Percentiles rank a stretch among this genome's conserved stretches.
Conservation (phyloP, 1,140 invertebrate species). For the Plectrocnemia conspersa region DNA sequence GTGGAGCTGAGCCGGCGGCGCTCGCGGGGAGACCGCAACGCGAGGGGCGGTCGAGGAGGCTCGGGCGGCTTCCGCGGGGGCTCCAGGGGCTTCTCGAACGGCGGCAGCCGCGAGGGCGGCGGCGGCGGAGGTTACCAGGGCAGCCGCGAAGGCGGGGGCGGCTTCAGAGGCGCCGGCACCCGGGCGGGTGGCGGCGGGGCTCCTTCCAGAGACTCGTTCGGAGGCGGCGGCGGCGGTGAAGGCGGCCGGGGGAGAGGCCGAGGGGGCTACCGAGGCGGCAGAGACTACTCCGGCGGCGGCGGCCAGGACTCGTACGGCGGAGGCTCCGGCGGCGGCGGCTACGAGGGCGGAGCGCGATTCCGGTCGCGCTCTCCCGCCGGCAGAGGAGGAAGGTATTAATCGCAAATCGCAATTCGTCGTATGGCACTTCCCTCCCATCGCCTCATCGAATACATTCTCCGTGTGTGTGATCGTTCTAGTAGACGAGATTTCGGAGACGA, state of each 20-base stretch:
- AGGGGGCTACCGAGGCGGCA: conserved; percentile 14
- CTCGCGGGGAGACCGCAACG: conserved; percentile 48
- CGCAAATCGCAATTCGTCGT: neutral
- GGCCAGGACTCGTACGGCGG: conserved; percentile 42
- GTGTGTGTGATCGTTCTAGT: conserved; percentile 30
- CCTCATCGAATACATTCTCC: neutral
- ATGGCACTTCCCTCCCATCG: conserved; percentile 7
- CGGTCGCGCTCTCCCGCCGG: conserved; percentile 48
- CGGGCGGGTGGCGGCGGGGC: conserved; percentile 30
- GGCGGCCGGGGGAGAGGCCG: conserved; percentile 63
- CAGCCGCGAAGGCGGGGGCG: conserved; percentile 46
- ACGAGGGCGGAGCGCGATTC: conserved; percentile 46
- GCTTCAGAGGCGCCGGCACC: conserved; percentile 48
- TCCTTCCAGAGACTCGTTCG: neutral
- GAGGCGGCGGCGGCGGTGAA: conserved; percentile 16
- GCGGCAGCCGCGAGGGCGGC: conserved; percentile 51
- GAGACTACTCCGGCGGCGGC: conserved; percentile 37
- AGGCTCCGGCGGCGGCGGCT: conserved; percentile 49
- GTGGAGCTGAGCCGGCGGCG: conserved; percentile 39
- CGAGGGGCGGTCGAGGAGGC: conserved; percentile 61
- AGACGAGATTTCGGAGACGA: conserved; percentile 33
- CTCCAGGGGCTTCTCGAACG: conserved; percentile 52
- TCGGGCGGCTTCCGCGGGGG: conserved; percentile 54
- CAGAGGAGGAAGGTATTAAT: conserved; percentile 34
- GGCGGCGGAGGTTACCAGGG: conserved; percentile 40